These are phyloP conservation scores for Ooceraea biroi DNA, from an alignment of 1,140 invertebrate species.

Conservation along the genomic window DNA sequence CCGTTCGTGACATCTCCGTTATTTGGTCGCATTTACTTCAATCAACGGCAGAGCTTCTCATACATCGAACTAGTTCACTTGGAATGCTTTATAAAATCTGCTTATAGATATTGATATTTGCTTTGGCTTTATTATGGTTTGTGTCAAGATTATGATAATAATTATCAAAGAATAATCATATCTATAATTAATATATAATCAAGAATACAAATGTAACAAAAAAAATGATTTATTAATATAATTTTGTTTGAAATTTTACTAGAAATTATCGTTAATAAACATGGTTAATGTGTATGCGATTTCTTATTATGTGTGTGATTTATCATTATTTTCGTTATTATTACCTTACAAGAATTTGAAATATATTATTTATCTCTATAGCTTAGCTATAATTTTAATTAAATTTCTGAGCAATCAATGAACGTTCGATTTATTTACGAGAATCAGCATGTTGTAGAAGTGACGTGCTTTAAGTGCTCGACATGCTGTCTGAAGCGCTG, in stretches of 20 bases:
- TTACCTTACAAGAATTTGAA: not conserved
- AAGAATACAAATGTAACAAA: too few relatives aligned
- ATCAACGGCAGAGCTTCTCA: slow-evolving; percentile 25
- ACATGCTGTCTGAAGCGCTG: slow-evolving; percentile 17
- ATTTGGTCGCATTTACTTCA: slow-evolving; percentile 50
- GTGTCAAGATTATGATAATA: not conserved
- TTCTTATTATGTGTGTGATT: too few relatives aligned
- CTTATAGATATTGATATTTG: not conserved
- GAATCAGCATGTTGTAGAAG: slow-evolving; percentile 29
- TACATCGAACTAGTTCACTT: not conserved
- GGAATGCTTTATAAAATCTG: not conserved
- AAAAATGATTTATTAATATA: too few relatives aligned
- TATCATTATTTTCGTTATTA: not conserved
- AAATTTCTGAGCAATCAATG: slow-evolving; percentile 28
- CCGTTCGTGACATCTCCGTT: slow-evolving; percentile 54
- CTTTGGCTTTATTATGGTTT: not conserved
- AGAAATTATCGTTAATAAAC: too few relatives aligned
- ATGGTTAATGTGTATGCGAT: too few relatives aligned
- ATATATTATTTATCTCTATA: not conserved
- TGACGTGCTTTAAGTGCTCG: slow-evolving; percentile 26
- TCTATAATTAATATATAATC: not conserved
- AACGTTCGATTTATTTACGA: slow-evolving; percentile 29
- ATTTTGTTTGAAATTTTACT: too few relatives aligned
- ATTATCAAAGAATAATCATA: not conserved
- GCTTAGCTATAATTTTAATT: slow-evolving; percentile 5